A percentile compares a stretch with the other conserved stretches of the same genome.
Evolutionary conservation across 30 jellyfish, hydroid and myxozoan species (phyloP).

Genomic region (Cassiopea andromeda): DNA sequence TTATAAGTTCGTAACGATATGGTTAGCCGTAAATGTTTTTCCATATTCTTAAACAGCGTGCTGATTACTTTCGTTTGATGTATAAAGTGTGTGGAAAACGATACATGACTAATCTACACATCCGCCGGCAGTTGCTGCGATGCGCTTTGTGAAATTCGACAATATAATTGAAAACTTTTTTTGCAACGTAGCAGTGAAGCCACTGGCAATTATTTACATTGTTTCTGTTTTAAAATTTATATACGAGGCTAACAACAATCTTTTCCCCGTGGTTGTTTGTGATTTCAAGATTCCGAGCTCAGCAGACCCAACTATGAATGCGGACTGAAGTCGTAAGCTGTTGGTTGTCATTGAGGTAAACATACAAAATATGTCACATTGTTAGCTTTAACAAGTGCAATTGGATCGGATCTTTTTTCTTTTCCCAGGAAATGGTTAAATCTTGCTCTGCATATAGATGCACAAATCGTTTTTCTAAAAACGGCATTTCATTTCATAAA

Average conservation of each 20-base stretch:
- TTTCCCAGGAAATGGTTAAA: slow-evolving; percentile 9
- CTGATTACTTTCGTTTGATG: too few species aligned
- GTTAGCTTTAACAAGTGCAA: background rate
- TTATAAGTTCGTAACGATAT: too few species aligned
- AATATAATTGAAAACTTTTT: too few species aligned
- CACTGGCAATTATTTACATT: background rate
- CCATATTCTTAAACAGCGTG: too few species aligned
- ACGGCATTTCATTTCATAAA: slow-evolving; percentile 14
- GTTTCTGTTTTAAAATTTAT: background rate
- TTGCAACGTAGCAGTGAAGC: background rate
- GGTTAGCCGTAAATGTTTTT: too few species aligned
- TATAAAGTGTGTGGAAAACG: too few species aligned
- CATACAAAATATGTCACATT: background rate
- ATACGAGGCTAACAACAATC: background rate
- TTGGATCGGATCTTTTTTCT: background rate
- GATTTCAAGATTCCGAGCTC: background rate
- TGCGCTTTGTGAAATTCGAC: background rate
- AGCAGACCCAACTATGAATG: background rate
- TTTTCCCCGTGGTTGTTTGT: background rate
- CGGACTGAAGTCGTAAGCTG: background rate
- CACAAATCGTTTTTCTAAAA: slow-evolving; percentile 47
- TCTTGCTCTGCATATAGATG: too few species aligned
- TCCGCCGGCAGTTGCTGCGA: background rate
- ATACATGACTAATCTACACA: too few species aligned
- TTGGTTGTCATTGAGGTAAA: background rate